These are phyloP conservation scores for Phaenicophaeus curvirostris DNA, from an alignment of 2,797 vertebrate species.

Conservation along the genomic window DNA sequence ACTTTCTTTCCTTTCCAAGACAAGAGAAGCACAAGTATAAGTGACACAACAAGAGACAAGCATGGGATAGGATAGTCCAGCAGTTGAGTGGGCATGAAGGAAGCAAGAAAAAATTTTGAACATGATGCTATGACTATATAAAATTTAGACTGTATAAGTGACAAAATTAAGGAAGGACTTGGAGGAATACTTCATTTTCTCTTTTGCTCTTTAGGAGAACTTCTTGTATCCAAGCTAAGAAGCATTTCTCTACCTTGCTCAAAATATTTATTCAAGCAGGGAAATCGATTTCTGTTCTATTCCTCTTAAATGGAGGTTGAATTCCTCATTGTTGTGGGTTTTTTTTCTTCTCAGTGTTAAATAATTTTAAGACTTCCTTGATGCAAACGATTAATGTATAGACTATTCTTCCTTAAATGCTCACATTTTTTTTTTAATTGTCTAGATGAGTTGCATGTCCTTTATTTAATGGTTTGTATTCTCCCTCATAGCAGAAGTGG, in stretches of 20 bases:
- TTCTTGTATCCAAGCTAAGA: not conserved
- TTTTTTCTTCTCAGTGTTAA: not conserved
- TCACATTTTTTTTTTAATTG: not conserved
- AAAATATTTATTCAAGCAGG: not conserved
- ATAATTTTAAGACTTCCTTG: not conserved
- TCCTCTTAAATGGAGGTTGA: not conserved
- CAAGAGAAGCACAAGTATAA: not conserved
- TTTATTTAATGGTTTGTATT: not conserved
- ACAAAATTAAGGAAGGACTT: not conserved
- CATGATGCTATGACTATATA: accelerated
- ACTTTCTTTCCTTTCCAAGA: not conserved
- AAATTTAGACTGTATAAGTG: not conserved
- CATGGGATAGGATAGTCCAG: not conserved
- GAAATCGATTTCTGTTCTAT: not conserved
- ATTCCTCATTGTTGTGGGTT: not conserved
- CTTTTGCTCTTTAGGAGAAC: not conserved
- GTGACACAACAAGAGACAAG: not conserved
- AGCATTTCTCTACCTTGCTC: not conserved
- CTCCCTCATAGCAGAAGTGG: not conserved
- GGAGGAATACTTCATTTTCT: not conserved
- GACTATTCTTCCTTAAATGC: not conserved
- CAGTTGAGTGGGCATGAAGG: not conserved
- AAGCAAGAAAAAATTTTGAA: not conserved
- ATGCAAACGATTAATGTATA: not conserved
- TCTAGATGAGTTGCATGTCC: not conserved